Evolutionary conservation across 2,888 invertebrate species (phyloP).

Genomic region (Ophion ventricosus): DNA sequence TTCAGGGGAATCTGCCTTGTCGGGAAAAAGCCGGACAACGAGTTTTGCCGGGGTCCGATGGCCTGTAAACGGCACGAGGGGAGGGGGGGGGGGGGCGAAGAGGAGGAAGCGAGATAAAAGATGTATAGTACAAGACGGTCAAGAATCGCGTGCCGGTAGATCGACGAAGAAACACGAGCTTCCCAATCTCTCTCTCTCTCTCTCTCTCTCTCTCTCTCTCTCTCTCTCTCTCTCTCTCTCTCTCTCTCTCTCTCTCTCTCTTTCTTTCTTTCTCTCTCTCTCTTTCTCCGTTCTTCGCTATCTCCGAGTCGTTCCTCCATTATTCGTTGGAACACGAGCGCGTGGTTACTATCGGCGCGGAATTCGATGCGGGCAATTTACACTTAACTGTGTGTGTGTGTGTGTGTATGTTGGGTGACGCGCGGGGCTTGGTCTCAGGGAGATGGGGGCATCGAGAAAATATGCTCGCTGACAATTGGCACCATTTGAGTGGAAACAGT

Average conservation of each 20-base stretch:
- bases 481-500: slow-evolving; percentile 58
- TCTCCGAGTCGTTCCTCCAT: slow-evolving; percentile 60
- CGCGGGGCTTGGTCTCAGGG: background rate
- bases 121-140: slow-evolving; percentile 40
- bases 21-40: slow-evolving; percentile 62
- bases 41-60: slow-evolving; percentile 56
- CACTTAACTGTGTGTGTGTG: slow-evolving; percentile 45
- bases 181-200: slow-evolving; percentile 61
- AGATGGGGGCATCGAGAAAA: slow-evolving; percentile 13
- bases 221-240: slow-evolving; percentile 60
- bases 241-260: slow-evolving; percentile 61
- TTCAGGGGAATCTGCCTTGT: slow-evolving; percentile 49
- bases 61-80: slow-evolving; percentile 34
- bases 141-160: slow-evolving; percentile 62
- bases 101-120: slow-evolving; percentile 12
- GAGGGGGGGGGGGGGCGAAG: slow-evolving; percentile 4
- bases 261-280: slow-evolving; percentile 62
- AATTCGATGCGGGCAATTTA: slow-evolving; percentile 67
- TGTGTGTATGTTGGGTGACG: slow-evolving; percentile 15
- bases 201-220: slow-evolving; percentile 63
- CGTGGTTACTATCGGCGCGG: slow-evolving; percentile 61
- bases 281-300: slow-evolving; percentile 63
- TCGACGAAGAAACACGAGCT: slow-evolving; percentile 64
- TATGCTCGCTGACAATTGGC: slow-evolving; percentile 61
- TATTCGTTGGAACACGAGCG: slow-evolving; percentile 50